Percentiles rank a stretch among this genome's conserved stretches.
Conservation (phyloP, 2,113 vertebrate species). For the Circaetus gallicus region DNA sequence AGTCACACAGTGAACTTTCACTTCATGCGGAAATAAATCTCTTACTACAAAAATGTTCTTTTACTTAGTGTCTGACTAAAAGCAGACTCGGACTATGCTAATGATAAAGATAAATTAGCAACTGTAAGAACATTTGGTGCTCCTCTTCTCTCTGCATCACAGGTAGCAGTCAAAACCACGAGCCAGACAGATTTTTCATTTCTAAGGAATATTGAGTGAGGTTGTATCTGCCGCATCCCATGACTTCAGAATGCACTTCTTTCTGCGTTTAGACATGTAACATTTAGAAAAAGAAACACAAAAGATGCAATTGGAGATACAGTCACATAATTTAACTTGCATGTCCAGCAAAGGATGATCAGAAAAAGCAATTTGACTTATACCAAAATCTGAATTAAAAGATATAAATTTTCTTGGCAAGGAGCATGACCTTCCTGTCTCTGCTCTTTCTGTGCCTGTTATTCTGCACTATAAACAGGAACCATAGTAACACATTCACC, state of each 20-base stretch:
- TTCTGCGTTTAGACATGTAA: neutral
- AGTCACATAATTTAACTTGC: neutral
- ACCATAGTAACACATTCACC: conserved; percentile 63
- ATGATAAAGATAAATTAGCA: neutral
- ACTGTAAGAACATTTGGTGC: neutral
- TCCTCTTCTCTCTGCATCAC: neutral
- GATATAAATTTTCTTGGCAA: neutral
- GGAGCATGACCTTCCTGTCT: neutral
- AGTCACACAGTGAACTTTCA: neutral
- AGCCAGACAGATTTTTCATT: neutral
- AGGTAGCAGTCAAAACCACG: neutral
- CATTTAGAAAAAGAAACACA: neutral
- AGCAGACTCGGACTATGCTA: neutral
- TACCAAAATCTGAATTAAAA: neutral
- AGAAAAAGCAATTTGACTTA: neutral
- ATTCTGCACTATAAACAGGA: conserved; percentile 56
- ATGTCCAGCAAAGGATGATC: neutral
- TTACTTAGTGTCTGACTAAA: neutral
- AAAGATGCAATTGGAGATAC: neutral
- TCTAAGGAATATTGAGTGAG: neutral
- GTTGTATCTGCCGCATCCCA: neutral
- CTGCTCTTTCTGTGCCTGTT: neutral
- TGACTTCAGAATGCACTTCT: neutral
- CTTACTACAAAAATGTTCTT: neutral
- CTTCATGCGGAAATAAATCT: neutral